Evolutionary conservation across 2,797 vertebrate genomes (phyloP).

Genomic region (Acanthurus leucopareius): DNA sequence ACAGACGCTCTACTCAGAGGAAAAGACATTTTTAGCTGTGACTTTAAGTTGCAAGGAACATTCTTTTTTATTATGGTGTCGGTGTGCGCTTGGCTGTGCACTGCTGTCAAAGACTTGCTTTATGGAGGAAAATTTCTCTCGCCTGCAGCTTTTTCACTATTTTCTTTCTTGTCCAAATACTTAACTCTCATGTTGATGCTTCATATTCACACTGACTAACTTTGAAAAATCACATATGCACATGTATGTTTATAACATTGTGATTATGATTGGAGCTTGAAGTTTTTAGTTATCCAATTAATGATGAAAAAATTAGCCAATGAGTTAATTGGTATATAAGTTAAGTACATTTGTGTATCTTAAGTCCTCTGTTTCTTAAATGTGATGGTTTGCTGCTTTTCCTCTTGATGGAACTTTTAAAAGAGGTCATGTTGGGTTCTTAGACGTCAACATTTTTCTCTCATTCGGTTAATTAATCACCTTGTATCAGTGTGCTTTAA

Average conservation of each 20-base stretch:
- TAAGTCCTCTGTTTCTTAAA: neutral
- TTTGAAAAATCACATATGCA: neutral
- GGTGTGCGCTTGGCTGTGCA: slow-evolving; percentile 1
- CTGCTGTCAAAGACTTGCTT: neutral
- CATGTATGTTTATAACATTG: neutral
- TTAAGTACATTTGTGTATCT: neutral
- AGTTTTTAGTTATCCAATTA: neutral
- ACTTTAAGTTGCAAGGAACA: slow-evolving; percentile 29
- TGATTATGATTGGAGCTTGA: neutral
- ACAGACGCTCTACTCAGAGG: slow-evolving; percentile 42
- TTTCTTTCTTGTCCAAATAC: neutral
- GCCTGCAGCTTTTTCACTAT: neutral
- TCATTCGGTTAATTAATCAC: too few species aligned
- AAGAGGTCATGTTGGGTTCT: too few species aligned
- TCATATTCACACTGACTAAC: neutral
- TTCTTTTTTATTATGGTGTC: neutral
- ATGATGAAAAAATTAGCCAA: neutral
- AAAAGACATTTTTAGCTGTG: slow-evolving; percentile 49
- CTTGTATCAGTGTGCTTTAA: too few species aligned
- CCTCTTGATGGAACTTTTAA: neutral
- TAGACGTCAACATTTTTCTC: too few species aligned
- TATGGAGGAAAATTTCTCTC: neutral
- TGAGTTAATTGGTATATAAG: neutral
- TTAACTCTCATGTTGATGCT: neutral
- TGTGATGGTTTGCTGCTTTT: neutral